Percentiles rank a stretch among this genome's conserved stretches.
phyloP scores from a whole-genome alignment of 2,797 vertebrate species.

The Sebastolobus altivelis region DNA sequence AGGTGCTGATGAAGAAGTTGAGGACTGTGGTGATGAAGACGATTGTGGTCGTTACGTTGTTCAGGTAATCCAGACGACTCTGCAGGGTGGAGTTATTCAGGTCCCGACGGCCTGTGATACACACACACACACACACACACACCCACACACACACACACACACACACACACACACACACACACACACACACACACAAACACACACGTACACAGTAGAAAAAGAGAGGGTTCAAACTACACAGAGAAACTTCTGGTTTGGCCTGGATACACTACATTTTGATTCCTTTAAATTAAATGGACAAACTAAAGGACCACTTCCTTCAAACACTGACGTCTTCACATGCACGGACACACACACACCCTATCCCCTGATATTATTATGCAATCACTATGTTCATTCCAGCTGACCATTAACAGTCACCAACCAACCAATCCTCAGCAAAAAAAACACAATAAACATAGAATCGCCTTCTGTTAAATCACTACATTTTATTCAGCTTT shows the following conservation, averaged over 20 bases:
- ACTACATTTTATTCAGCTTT: conserved; percentile 59
- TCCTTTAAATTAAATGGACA: neutral
- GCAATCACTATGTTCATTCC: neutral
- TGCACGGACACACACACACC: neutral
- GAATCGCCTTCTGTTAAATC: conserved; percentile 29
- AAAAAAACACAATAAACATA: conserved; percentile 35
- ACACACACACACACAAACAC: conserved; percentile 15
- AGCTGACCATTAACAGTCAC: neutral
- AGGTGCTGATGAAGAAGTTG: conserved; percentile 80
- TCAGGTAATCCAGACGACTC: conserved; percentile 80
- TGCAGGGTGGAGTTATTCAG: conserved; percentile 75
- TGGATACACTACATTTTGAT: neutral
- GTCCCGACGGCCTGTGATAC: conserved; percentile 73
- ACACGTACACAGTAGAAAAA: conserved; percentile 20
- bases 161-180: conserved; percentile 29
- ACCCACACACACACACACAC: conserved; percentile 14
- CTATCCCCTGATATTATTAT: neutral
- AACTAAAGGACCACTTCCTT: neutral
- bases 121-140: conserved; percentile 38
- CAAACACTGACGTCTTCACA: neutral
- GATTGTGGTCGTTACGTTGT: conserved; percentile 73
- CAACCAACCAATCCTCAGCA: neutral
- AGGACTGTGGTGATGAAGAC: conserved; percentile 75
- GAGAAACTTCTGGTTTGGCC: no score
- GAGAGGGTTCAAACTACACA: conserved; percentile 24